phyloP scores from a whole-genome alignment of 2,113 vertebrate genomes.

The Cebidichthys violaceus region DNA sequence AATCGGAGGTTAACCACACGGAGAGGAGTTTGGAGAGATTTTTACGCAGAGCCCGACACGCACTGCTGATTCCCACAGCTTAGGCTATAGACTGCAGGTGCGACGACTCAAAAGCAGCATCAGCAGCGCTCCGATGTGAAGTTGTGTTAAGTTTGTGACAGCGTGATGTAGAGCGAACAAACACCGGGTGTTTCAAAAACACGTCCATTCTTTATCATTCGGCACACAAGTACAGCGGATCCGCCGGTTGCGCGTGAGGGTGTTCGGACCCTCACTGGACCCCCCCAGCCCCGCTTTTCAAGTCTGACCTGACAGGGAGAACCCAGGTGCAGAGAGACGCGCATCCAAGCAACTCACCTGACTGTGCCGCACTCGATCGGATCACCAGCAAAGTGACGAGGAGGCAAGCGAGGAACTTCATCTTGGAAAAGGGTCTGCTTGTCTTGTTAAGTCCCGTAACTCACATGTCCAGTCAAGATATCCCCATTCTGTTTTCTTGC shows the following conservation, averaged over 20 bases:
- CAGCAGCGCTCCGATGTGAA: constrained; percentile 25
- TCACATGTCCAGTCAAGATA: constrained; percentile 82
- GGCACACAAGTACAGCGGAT: background rate
- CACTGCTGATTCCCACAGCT: background rate
- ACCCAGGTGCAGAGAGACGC: background rate
- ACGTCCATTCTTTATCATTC: background rate
- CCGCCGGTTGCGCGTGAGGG: background rate
- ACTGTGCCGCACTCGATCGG: constrained; percentile 74
- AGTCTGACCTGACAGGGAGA: background rate
- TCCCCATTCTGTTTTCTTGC: constrained; percentile 57
- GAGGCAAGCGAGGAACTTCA: constrained; percentile 79
- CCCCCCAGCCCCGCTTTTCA: background rate
- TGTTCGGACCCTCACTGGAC: background rate
- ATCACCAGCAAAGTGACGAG: constrained; percentile 74
- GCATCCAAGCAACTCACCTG: constrained; percentile 77
- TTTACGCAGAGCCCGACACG: constrained; percentile 45
- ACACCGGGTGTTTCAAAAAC: background rate
- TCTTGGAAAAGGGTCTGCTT: constrained; percentile 61
- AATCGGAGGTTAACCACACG: background rate
- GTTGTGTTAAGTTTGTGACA: constrained; percentile 57
- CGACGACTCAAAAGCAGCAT: background rate
- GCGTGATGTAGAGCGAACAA: background rate
- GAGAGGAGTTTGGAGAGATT: constrained; percentile 20
- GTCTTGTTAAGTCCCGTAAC: constrained; percentile 75
- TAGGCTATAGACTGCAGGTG: constrained; percentile 6